These are phyloP conservation scores for Bovichtus diacanthus DNA, from an alignment of 2,797 vertebrate species.

Conservation along the genomic window DNA sequence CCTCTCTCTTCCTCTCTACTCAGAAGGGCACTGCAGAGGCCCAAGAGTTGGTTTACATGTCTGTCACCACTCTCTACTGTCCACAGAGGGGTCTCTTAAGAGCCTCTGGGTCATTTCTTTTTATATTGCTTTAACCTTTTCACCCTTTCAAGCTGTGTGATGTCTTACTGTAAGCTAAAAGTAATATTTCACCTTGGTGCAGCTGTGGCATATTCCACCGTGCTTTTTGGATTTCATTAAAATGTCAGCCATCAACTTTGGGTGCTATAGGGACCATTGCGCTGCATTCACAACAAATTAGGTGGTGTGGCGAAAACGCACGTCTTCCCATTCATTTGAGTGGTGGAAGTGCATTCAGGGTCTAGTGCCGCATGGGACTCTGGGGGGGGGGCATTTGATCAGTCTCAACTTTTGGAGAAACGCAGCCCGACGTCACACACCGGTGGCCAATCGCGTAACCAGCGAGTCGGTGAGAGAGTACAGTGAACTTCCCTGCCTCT, in stretches of 20 bases:
- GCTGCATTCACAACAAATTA: background rate
- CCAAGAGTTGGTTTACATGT: slow-evolving; percentile 64
- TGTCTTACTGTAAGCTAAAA: slow-evolving; percentile 40
- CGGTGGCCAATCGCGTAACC: too few species aligned
- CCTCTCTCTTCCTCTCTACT: slow-evolving; percentile 45
- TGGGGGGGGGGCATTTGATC: too few species aligned
- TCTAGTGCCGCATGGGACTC: too few species aligned
- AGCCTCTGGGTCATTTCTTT: slow-evolving; percentile 49
- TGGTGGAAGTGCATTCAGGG: too few species aligned
- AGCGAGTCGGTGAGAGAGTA: too few species aligned
- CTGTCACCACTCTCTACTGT: slow-evolving; percentile 62
- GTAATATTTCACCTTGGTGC: slow-evolving; percentile 28
- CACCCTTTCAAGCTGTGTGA: slow-evolving; percentile 18
- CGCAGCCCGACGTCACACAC: too few species aligned
- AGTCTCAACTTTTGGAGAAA: too few species aligned
- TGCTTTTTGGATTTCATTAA: slow-evolving; percentile 30
- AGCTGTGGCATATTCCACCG: slow-evolving; percentile 9
- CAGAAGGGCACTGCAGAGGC: slow-evolving; percentile 59
- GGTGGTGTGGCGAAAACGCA: background rate
- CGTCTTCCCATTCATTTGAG: too few species aligned
- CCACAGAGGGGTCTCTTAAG: slow-evolving; percentile 49
- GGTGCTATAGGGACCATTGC: background rate
- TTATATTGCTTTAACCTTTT: slow-evolving; percentile 48
- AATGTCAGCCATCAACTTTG: slow-evolving; percentile 10
- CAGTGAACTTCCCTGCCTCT: too few species aligned